These are phyloP conservation scores for Ennomos fuscantarius DNA, from an alignment of 2,888 invertebrate species.

Conservation along the genomic window DNA sequence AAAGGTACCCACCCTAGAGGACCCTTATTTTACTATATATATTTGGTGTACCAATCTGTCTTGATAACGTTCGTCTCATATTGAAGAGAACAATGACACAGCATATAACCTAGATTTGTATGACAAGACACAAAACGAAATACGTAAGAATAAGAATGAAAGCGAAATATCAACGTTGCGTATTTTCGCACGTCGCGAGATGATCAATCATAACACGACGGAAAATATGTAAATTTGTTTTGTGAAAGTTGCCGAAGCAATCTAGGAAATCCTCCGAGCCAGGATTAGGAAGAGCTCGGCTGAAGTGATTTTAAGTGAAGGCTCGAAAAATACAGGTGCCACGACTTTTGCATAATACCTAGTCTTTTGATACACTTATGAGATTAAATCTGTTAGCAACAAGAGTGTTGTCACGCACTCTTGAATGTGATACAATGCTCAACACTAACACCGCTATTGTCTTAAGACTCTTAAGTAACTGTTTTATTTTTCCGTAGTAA, in stretches of 20 bases:
- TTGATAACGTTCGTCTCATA: too few species aligned
- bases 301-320: conserved; percentile 60
- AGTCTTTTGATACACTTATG: too few species aligned
- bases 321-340: conserved; percentile 51
- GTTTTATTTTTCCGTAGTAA: too few species aligned
- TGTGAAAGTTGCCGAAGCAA: conserved; percentile 68
- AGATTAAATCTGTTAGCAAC: too few species aligned
- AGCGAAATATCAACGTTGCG: conserved; percentile 28
- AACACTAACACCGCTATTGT: too few species aligned
- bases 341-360: conserved; percentile 2
- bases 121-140: neutral
- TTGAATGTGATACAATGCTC: too few species aligned
- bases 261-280: conserved; percentile 55
- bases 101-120: neutral
- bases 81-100: too few species aligned
- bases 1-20: too few species aligned
- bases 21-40: too few species aligned
- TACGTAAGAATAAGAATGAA: conserved; percentile 14
- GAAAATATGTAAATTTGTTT: conserved; percentile 74
- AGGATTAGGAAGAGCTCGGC: conserved; percentile 54
- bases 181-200: conserved; percentile 41
- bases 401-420: too few species aligned
- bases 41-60: too few species aligned
- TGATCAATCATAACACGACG: conserved; percentile 57
- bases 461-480: too few species aligned